A percentile compares a stretch with the other conserved stretches of the same genome.
phyloP scores from a whole-genome alignment of 2,113 vertebrate genomes.

The Speoplatyrhinus poulsoni region DNA sequence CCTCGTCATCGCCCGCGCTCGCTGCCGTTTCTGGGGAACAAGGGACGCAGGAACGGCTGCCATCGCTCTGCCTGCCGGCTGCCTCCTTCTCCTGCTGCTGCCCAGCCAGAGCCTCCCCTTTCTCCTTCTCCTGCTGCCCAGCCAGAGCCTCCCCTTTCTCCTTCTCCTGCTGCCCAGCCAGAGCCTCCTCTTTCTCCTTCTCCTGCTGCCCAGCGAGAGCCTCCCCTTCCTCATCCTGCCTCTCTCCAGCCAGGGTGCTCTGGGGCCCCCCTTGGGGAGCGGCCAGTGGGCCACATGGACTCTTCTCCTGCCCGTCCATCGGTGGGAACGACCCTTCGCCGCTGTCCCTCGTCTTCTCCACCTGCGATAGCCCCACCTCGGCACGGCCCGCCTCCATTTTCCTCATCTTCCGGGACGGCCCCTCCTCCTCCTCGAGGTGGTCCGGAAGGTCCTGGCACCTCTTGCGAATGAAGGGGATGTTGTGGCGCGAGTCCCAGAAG shows the following conservation, averaged over 20 bases:
- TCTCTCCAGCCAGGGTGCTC: not conserved
- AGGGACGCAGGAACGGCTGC: not conserved
- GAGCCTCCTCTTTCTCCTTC: no score
- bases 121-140: not conserved
- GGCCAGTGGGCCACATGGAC: not conserved
- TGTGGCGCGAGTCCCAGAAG: constrained; percentile 16
- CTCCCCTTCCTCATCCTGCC: not conserved
- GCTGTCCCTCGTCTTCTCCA: not conserved
- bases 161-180: not conserved
- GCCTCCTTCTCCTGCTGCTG: not conserved
- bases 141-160: not conserved
- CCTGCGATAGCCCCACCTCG: not conserved
- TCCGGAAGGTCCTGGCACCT: not conserved
- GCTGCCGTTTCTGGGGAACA: not conserved
- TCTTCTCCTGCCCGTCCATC: not conserved
- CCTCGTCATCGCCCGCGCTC: not conserved
- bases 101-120: not conserved
- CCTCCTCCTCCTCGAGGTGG: constrained; percentile 22
- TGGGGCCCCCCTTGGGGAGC: no score
- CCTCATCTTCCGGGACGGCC: not conserved
- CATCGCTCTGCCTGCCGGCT: not conserved
- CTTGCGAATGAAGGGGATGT: constrained; percentile 49
- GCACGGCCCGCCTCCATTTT: constrained; percentile 9
- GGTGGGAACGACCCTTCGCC: not conserved
- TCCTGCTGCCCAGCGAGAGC: not conserved